Base-by-base conservation (phyloP, 1,140 invertebrate species). In the Drosophila quadrilineata region DNA sequence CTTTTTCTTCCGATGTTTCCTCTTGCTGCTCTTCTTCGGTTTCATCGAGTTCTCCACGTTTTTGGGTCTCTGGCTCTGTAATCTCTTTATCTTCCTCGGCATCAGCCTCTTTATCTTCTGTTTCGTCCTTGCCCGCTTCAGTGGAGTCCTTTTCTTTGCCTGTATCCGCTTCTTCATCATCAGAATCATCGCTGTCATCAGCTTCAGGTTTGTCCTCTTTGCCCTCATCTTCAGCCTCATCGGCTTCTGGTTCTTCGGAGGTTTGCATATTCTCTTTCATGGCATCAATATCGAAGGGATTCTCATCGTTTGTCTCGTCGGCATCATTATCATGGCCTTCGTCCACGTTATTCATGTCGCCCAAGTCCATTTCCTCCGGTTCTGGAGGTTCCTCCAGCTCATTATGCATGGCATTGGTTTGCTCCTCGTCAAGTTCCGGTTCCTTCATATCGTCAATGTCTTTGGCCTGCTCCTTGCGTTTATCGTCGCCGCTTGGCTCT, bases 361-460 rank as follows among this genome's bases (percentile, higher is more conserved):
- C 95, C 54, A 98, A 88, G 75, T 98, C 96, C 85, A 98, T 92
- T 12, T 94, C 92, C 90, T 98, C 95, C 3, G 95, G 93, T 84
- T 97, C 95, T 0, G 94, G 93, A 33, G 93, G 91, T 63, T 94
- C 92, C 75, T 93, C 92, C 49, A 95, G 91, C 29, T 96, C 94
- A 21, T 95, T 95, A 88, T 97, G 95, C 88, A 96, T 94, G 14
- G 95, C 95, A 92, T 98, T 96, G 0, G 94, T 91, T 90, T 97
- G 95, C 86, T 97, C 94, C 79, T 97, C 95, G 88, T 96, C 94
- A 65, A 93, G 87, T 82, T 96, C 94, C 2, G 92, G 92, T 64
- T 97, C 95, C 43, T 96, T 92, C 89, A 96, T 88, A 5, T 91
- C 82, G 22, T 90, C 82, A 49, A 89, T 89, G 45, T 89, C 88